Base-by-base conservation (phyloP, 2,888 invertebrate species). In the Ormyrus pomaceus region DNA sequence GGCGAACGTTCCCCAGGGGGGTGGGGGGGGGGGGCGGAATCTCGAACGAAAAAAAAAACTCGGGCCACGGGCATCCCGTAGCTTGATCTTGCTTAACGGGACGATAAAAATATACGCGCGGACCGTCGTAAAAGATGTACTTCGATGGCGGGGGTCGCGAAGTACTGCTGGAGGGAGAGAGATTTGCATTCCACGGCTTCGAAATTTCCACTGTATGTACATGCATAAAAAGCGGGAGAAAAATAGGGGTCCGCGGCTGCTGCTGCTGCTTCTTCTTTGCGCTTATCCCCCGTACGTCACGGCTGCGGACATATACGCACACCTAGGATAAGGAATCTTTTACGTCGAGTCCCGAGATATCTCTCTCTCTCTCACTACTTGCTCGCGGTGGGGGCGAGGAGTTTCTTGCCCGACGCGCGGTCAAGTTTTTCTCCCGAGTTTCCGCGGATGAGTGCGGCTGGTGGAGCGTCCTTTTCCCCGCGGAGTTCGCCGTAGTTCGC, bases 61-160 rank as follows among this genome's bases (percentile, higher is more conserved):
- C 34, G 34, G 34, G 34, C 34, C 34, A 34, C 34, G 3, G 34
- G 34, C 34, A 19, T 51, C 10, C 46, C 51, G 50, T 55, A 48
- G 50, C 62, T 62, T 11, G 77, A 69, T 77, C 62, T 46, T 11
- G 55, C 65, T 71, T 77, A 77, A 77, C 68, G 68, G n/a, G 19
- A 58, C 79, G 79, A 74, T 76, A 66, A 76, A 80, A 80, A 59
- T 72, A 48, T 73, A 68, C 62, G 11, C 10, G 19, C 11, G 50
- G 51, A 64, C 68, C 19, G 11, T 45, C 55, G 55, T 80, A 79
- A 79, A 79, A 79, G 70, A 79, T 72, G 65, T 65, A 75, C 61
- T 68, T 61, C 58, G 59, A 55, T 56, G 11, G 6, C 8, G 8
- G 51, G 10, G 56, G 8, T 11, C 34, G 2, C 34, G 34, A 34